Base-by-base conservation (phyloP, 2,888 invertebrate genomes). In the Tiliacea aurago region DNA sequence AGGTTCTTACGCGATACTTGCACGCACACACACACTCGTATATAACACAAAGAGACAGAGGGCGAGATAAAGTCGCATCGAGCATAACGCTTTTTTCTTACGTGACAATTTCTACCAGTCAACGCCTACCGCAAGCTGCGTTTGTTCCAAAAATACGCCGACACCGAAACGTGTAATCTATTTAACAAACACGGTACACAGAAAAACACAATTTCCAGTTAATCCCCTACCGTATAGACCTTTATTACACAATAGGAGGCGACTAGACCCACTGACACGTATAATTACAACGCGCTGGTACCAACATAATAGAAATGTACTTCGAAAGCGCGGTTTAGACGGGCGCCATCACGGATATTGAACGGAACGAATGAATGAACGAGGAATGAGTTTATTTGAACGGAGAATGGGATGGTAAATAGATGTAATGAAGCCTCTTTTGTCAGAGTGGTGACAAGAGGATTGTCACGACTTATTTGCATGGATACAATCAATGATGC, bases 241-340 rank as follows among this genome's bases (percentile, higher is more conserved):
- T 73, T 77, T 74, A 67, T 61, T 62, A 49, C 74, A 87, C 80
- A 84, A 83, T 76, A 63, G 58, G 23, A 81, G 66, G 62, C 76
- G 83, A 83, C 81, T 77, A 78, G 78, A 84, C 70, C 75, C 83
- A 83, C 67, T 76, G 86, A 83, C 80, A 83, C 82, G 76, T 83
- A 73, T 86, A 83, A 87, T 87, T 87, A 87, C 82, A 73, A 79
- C 66, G 33, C 66, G 47, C 70, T 62, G 65, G 73, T 73, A 75
- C 70, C 70, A 67, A 76, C 78, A 78, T 81, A 83, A 80, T 81
- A 84, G 77, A 82, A 82, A 74, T 63, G 74, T 85, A 71, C 73
- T 76, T 53, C 49, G 49, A 65, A 68, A 67, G 70, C 75, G 72
- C 74, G 76, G 76, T 70, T 83, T 77, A 85, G 80, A 84, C 61